phyloP scores from a whole-genome alignment of 2,888 invertebrate species.

The Laothoe populi region DNA sequence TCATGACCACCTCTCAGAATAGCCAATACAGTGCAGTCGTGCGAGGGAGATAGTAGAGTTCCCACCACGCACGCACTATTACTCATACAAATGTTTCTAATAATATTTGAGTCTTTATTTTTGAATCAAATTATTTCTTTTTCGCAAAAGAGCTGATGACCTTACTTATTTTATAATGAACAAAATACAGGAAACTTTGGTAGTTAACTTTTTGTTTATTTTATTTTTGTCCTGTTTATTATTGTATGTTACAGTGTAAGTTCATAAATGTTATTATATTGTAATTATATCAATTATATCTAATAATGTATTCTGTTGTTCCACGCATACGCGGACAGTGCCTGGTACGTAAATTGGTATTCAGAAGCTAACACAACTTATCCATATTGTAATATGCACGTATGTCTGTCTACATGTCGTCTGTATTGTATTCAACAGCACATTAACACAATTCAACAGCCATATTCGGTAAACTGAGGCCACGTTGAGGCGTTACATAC shows the following conservation, averaged over 20 bases:
- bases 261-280: constrained; percentile 5
- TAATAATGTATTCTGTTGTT: constrained; percentile 48
- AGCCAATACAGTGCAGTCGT: too few relatives aligned
- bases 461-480: constrained; percentile 9
- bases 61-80: too few relatives aligned
- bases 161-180: too few relatives aligned
- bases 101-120: too few relatives aligned
- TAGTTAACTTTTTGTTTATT: too few relatives aligned
- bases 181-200: too few relatives aligned
- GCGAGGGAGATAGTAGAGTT: too few relatives aligned
- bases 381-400: constrained; percentile 25
- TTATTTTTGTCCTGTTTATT: too few relatives aligned
- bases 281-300: constrained; percentile 29
- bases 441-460: constrained; percentile 15
- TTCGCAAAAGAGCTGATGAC: too few relatives aligned
- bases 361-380: constrained; percentile 35
- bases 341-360: constrained; percentile 71
- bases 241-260: not conserved
- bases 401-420: constrained; percentile 23
- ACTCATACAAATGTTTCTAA: too few relatives aligned
- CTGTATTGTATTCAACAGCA: constrained; percentile 29
- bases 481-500: constrained; percentile 14
- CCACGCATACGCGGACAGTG: constrained; percentile 61
- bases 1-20: too few relatives aligned
- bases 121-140: too few relatives aligned